Evolutionary conservation across 2,888 invertebrate genomes (phyloP), one percentile per base, ranked within the genome.

Genomic region (Xestia rhomboidea): DNA sequence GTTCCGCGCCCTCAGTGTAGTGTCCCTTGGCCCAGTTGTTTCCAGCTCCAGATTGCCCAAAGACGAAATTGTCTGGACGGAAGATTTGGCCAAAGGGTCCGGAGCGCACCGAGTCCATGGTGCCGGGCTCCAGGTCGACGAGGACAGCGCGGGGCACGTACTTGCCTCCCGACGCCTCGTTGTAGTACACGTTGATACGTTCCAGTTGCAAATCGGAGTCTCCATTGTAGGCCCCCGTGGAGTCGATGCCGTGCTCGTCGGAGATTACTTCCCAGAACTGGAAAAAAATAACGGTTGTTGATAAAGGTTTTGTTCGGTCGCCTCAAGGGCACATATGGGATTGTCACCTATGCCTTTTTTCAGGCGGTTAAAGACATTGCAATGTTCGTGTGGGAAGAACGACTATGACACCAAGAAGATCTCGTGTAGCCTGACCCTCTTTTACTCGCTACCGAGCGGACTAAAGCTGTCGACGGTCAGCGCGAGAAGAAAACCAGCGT

Each of bases 171-270:
- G 96, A 92, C 0, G 97, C 98, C 92, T 98, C 98, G 90, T 98
- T 98, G 96, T 97, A 98, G 93, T 98, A 98, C 34, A 98, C 98
- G 90, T 98, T 98, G 90, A 98, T 98, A 82, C 98, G 96, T 93
- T 98, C 98, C 69, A 98, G 94, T 91, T 98, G 98, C 24, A 98
- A 96, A 89, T 98, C 98, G 10, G 97, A 97, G 92, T 98, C 97
- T 18, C 98, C 98, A 87, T 97, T 96, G 93, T 97, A 98, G 27
- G 92, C 91, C 57, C 95, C 95, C 46, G 92, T 93, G 15, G 95
- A 89, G 84, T 95, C 95, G 81, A 95, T 95, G 66, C 95, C 95
- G 76, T 95, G 95, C 87, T 95, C 95, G 66, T 95, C 95, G 30
- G 95, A 95, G 57, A 95, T 95, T 46, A 95, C 95, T 88, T 95